These are phyloP conservation scores for Dryobates pubescens DNA, from an alignment of 2,797 vertebrate species.

Conservation along the genomic window DNA sequence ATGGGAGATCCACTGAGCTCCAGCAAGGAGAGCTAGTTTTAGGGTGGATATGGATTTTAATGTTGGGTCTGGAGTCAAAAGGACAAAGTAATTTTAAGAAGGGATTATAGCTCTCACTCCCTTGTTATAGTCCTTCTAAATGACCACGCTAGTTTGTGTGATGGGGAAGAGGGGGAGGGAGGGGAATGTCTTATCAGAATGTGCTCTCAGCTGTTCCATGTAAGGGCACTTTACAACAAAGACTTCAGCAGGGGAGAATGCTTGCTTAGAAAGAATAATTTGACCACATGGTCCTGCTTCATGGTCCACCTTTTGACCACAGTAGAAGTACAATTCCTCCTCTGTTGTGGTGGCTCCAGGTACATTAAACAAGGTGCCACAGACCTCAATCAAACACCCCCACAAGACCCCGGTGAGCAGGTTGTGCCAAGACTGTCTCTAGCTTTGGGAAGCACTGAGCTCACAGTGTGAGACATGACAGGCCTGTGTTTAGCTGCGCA, in stretches of 20 bases:
- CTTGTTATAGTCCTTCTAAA: not conserved
- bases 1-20: not conserved
- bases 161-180: not conserved
- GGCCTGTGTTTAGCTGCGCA: not conserved
- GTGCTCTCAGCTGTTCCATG: not conserved
- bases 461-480: not conserved
- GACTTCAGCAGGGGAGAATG: not conserved
- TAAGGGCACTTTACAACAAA: not conserved
- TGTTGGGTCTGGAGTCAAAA: not conserved
- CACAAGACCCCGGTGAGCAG: fast-evolving
- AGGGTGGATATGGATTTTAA: not conserved
- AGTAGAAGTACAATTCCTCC: not conserved
- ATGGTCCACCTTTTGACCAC: not conserved
- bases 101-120: not conserved
- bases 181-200: not conserved
- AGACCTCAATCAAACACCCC: not conserved
- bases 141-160: not conserved
- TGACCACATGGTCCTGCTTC: not conserved
- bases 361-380: not conserved
- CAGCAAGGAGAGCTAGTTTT: not conserved
- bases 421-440: not conserved
- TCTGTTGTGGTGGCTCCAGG: not conserved
- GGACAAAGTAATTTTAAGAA: not conserved
- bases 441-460: not conserved
- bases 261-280: not conserved